Evolutionary conservation across 2,888 invertebrate species (phyloP), one percentile per base, ranked within the genome.

Genomic region (Sarcophaga caerulescens): DNA sequence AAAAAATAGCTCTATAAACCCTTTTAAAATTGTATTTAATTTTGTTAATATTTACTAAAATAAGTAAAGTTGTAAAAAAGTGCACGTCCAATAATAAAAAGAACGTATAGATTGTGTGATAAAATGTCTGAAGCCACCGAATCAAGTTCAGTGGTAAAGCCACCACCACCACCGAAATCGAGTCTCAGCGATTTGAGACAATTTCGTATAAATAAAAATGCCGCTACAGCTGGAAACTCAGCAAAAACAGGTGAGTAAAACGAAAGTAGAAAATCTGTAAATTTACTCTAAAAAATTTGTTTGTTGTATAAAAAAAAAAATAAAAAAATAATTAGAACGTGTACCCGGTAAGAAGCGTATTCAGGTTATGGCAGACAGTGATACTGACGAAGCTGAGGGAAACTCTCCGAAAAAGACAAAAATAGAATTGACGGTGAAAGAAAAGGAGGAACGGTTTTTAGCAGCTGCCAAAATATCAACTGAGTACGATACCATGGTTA

Each of bases 271-370:
- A 14, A 21, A 63, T 44, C 62, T 60, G 14, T 47, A 21, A 17
- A n/a, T 2, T 17, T 21, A 78, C 47, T 69, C 35, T 35, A 35
- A 35, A 35, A 35, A 35, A 35, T 35, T 35, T 10, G 10, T 35
- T 35, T 35, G 35, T 35, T 35, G 8, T 35, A 2, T 35, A 35
- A 35, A 35, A 35, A 25, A 25, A 35, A 8, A 8, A 35, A 35
- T 6, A 35, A 35, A 35, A 35, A 12, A 76, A 62, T n/a, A 80
- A 85, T 45, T 85, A 92, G 93, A 92, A 85, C 91, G 90, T 45
- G 91, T 92, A 60, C 93, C 93, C n/a, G 93, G 93, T 23, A 92
- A 91, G 84, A 93, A 93, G 81, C 91, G 93, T 23, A 92, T 93
- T 71, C 91, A 90, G 87, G 90, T 92, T 76, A 90, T 93, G 88